Conservation (phyloP, 2,797 vertebrate species). For the Sparidentex hasta region DNA sequence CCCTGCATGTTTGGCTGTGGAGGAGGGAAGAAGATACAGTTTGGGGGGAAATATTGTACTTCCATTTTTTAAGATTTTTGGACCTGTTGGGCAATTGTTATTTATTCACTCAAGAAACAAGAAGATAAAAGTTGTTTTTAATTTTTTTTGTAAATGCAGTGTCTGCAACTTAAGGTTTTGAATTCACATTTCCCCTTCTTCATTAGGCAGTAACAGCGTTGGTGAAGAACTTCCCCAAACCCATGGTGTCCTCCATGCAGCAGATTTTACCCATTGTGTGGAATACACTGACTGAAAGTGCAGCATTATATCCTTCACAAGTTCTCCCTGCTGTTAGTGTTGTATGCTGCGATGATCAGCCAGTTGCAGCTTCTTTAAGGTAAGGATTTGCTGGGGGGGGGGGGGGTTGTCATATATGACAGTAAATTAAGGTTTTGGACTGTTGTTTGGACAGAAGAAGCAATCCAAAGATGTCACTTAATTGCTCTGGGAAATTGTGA, state of each 20-base stretch:
- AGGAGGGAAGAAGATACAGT: too few species aligned
- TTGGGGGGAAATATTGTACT: too few species aligned
- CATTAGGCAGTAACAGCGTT: conserved; percentile 95
- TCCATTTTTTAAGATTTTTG: background rate
- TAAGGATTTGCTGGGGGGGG: too few species aligned
- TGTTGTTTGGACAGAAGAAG: too few species aligned
- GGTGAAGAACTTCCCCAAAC: conserved; percentile 98
- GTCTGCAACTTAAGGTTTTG: background rate
- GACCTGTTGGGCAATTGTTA: background rate
- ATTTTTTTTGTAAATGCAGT: background rate
- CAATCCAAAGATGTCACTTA: too few species aligned
- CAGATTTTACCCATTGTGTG: conserved; percentile 98
- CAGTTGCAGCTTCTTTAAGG: too few species aligned
- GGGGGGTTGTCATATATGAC: too few species aligned
- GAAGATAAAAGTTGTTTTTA: too few species aligned
- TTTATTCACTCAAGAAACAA: background rate
- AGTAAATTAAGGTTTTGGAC: too few species aligned
- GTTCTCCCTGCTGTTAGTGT: background rate
- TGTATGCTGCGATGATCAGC: too few species aligned
- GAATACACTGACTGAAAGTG: conserved; percentile 98
- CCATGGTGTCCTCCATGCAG: conserved; percentile 98
- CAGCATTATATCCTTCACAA: conserved; percentile 96
- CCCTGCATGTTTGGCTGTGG: too few species aligned
- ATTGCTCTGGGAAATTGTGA: too few species aligned
- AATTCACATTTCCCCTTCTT: conserved; percentile 6